These are phyloP conservation scores for Coenonympha glycerion DNA, from an alignment of 2,888 invertebrate species.

Conservation along the genomic window DNA sequence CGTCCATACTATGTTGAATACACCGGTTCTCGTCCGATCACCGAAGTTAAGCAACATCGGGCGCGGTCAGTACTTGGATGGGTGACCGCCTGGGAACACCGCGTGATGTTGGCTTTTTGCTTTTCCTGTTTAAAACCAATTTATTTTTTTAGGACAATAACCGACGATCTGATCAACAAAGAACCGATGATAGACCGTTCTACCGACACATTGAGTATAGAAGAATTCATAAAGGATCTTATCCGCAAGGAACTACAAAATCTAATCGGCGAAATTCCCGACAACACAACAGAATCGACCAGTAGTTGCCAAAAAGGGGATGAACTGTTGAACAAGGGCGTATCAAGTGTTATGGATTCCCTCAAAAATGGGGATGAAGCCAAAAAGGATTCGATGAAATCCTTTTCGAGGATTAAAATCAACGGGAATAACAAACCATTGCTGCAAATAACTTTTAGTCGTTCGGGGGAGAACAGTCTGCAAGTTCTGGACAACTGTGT, in stretches of 20 bases:
- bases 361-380: conserved; percentile 38
- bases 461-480: conserved; percentile 59
- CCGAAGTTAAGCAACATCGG: conserved; percentile 71
- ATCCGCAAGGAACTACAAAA: conserved; percentile 63
- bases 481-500: conserved; percentile 66
- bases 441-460: conserved; percentile 58
- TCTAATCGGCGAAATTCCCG: conserved; percentile 49
- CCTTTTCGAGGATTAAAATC: conserved; percentile 63
- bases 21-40: conserved; percentile 73
- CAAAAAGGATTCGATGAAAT: conserved; percentile 45
- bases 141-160: conserved; percentile 28
- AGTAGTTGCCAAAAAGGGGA: conserved; percentile 38
- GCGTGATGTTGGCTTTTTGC: conserved; percentile 27
- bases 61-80: conserved; percentile 71
- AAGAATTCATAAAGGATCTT: conserved; percentile 61
- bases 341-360: conserved; percentile 54
- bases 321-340: conserved; percentile 52
- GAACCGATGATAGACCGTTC: conserved; percentile 52
- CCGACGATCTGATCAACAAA: conserved; percentile 27
- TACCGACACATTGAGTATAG: conserved; percentile 62
- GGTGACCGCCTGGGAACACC: conserved; percentile 48
- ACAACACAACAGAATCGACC: conserved; percentile 38
- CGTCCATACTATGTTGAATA: conserved; percentile 66
- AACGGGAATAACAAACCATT: conserved; percentile 67
- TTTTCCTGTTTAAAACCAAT: background rate